Evolutionary conservation across 2,888 invertebrate genomes (phyloP).

Genomic region (Brachypalpus laphriformis): DNA sequence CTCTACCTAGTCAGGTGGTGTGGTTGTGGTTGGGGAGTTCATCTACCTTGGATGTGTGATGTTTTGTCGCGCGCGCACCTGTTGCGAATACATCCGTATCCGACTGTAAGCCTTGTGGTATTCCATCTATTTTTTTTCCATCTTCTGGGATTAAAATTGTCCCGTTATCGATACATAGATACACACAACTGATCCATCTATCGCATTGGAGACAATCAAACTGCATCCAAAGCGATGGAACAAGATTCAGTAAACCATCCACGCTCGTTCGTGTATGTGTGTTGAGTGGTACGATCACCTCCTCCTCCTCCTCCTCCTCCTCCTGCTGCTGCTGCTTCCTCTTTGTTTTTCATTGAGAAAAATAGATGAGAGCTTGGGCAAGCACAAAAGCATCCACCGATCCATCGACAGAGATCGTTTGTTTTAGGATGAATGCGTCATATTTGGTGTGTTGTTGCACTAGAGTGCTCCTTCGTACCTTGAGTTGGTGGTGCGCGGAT

Average conservation of each 20-base stretch:
- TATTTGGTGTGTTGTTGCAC: conserved; percentile 28
- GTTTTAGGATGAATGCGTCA: conserved; percentile 35
- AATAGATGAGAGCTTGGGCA: conserved; percentile 2
- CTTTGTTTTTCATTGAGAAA: conserved; percentile 32
- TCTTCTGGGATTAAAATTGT: neutral
- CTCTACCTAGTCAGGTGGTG: neutral
- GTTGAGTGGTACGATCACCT: neutral
- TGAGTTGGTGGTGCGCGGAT: neutral
- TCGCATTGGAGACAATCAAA: neutral
- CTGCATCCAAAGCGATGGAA: neutral
- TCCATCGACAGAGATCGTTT: conserved; percentile 19
- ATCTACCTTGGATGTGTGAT: neutral
- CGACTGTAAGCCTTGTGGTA: conserved; percentile 2
- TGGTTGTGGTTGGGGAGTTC: neutral
- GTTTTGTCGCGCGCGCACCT: neutral
- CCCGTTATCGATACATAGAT: neutral
- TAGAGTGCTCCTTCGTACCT: conserved; percentile 15
- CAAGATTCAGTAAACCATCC: neutral
- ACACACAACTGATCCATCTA: neutral
- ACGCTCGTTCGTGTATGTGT: neutral
- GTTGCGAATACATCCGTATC: neutral
- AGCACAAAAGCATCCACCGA: conserved; percentile 2
- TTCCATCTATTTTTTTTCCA: neutral
- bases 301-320: neutral
- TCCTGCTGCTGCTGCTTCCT: neutral